Base-by-base conservation (phyloP, 2,113 vertebrate genomes). In the Gasterosteus aculeatus region DNA sequence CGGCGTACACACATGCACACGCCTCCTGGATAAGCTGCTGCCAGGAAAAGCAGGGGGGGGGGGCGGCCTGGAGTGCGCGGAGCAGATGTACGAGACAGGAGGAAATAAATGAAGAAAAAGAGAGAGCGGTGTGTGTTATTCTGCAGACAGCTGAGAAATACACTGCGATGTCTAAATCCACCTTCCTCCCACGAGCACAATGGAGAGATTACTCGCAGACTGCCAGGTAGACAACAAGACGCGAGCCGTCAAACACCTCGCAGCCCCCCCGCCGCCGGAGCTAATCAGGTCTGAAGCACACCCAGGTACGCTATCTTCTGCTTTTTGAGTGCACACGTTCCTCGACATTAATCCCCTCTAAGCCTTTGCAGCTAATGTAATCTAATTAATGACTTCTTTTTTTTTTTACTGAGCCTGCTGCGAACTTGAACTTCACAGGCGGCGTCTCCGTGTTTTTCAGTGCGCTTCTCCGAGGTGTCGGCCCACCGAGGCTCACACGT, bases 331-430 rank as follows among this genome's bases (percentile, higher is more conserved):
- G 84, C 80, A 71, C 77, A 78, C 78, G 68, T 89, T 90, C 86
- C 83, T 64, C 83, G 80, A 92, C 91, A 88, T 88, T 94, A 94
- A 94, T 94, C 92, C 92, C 59, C 54, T 42, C 59, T 92, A 93
- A 92, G 89, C 93, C 88, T 89, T 89, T 87, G 83, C 79, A 87
- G 88, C 85, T 88, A 91, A 92, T 87, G 88, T 95, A 94, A 94
- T 94, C 93, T 91, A 94, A 95, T 94, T 93, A 93, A 90, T 89
- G 85, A 91, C 91, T 87, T 85, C 81, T 80, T 87, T 69, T 71
- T 73, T 60, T 65, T 83, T 51, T 63, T 26, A 72, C 64, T 49
- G 46, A 84, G 87, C 70, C 59, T 70, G 71, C 82, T 63, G 51
- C 72, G 82, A 85, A 86, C 71, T 56, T 58, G 35, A 79, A 76